Base-by-base conservation (phyloP, 2,888 invertebrate species). In the Drosophila demipolita region DNA sequence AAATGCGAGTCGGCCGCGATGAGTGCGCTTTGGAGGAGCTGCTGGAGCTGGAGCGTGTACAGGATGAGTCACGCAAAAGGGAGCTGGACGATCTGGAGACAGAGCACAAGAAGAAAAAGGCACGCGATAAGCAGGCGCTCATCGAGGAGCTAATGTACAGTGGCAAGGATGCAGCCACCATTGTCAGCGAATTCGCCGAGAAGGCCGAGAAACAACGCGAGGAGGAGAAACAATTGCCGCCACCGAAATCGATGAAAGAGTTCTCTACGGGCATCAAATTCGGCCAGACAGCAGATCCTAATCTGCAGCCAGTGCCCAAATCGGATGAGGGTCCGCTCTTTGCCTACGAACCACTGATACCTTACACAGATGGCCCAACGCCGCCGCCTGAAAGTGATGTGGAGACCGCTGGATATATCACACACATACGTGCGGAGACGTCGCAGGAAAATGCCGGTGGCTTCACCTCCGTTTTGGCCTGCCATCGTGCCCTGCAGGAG, bases 91-190 rank as follows among this genome's bases (percentile, higher is more conserved):
- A 96, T 3, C 83, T 94, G 92, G 96, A 93, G 74, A 83, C 81
- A 93, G 95, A 97, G 92, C 95, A 95, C 1, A 97, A 97, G 87
- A 96, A 95, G 90, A 96, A 96, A 79, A 98, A 98, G 92, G 95
- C 97, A 26, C 95, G 96, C 42, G 96, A 97, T 80, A 98, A 98
- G 84, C 98, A 99, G 92, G 98, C 97, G 0, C 93, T 99, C 7
- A 98, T 99, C 69, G 98, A 99, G 93, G 98, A 99, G 92, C 94
- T 99, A 42, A 98, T 98, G 96, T 97, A 97, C 92, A 98, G 98
- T 0, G 97, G 97, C 80, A 96, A 96, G 12, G 96, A 98, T 92
- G 99, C 99, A 0, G 96, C 96, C 82, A 96, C 96, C 80, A 98
- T 99, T 84, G 94, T 99, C 0, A 96, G 95, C 75, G 96, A 96